Evolutionary conservation across 2,113 vertebrate genomes (phyloP).

Genomic region (Monopterus albus): DNA sequence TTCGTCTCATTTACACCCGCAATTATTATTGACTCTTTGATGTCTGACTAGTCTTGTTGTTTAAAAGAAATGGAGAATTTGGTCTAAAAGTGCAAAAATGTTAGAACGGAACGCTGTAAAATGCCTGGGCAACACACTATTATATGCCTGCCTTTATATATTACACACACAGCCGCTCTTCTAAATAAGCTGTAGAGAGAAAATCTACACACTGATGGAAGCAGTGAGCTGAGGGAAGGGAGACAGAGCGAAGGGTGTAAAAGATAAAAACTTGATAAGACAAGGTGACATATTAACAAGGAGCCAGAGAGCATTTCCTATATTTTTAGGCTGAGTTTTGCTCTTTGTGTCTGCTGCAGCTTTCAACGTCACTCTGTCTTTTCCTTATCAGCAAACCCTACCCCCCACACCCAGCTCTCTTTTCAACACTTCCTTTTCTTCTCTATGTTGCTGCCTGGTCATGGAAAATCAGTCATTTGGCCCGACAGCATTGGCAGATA

Average conservation of each 20-base stretch:
- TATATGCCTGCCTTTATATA: not conserved
- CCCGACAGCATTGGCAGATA: slow-evolving; percentile 62
- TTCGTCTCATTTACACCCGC: slow-evolving; percentile 1
- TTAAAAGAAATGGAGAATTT: slow-evolving; percentile 30
- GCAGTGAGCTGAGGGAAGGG: slow-evolving; percentile 30
- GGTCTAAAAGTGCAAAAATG: not conserved
- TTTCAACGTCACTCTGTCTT: not conserved
- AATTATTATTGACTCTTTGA: slow-evolving; percentile 44
- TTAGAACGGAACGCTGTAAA: not conserved
- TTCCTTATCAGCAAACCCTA: slow-evolving; percentile 39
- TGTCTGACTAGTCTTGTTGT: slow-evolving; percentile 22
- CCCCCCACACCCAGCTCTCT: not conserved
- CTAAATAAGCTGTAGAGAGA: slow-evolving; percentile 33
- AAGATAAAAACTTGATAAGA: slow-evolving; percentile 45
- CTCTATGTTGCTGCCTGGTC: slow-evolving; percentile 45
- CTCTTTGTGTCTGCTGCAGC: slow-evolving; percentile 2
- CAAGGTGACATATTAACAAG: slow-evolving; percentile 30
- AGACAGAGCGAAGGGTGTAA: slow-evolving; percentile 35
- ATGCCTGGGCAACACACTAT: too few species aligned
- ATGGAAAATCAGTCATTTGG: slow-evolving; percentile 62
- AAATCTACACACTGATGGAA: slow-evolving; percentile 32
- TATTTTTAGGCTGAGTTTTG: slow-evolving; percentile 33
- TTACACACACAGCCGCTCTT: not conserved
- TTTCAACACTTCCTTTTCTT: slow-evolving; percentile 7
- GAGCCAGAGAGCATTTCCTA: slow-evolving; percentile 12